Evolutionary conservation across 1,140 invertebrate genomes (phyloP).

Genomic region (Cydia fagiglandana): DNA sequence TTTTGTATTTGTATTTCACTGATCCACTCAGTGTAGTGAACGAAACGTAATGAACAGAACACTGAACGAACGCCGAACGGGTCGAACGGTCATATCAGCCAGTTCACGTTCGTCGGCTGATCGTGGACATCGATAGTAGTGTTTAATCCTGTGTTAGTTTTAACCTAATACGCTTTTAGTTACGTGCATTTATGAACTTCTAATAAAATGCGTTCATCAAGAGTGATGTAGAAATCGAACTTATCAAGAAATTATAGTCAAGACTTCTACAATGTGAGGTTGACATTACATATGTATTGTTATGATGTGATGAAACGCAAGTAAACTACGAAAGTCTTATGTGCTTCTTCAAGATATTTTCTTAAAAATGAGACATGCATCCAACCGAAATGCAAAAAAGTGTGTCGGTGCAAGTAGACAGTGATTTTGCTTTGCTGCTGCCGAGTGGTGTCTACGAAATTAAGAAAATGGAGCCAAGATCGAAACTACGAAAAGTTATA

Average conservation of each 20-base stretch:
- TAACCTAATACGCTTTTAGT: background rate
- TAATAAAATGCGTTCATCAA: conserved; percentile 12
- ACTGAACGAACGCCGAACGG: background rate
- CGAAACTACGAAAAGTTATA: conserved; percentile 86
- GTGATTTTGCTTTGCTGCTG: conserved; percentile 85
- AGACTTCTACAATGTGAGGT: conserved; percentile 4
- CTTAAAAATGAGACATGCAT: conserved; percentile 79
- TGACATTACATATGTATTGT: conserved; percentile 17
- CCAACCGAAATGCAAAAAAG: conserved; percentile 84
- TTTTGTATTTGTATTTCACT: too few relatives aligned
- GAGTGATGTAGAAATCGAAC: conserved; percentile 9
- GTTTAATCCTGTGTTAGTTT: background rate
- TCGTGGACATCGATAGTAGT: conserved; percentile 6
- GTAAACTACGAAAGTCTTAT: conserved; percentile 35
- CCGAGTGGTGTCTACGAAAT: conserved; percentile 86
- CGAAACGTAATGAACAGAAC: conserved; percentile 6
- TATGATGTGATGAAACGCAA: conserved; percentile 28
- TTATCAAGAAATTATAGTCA: background rate
- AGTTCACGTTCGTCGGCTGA: conserved; percentile 19
- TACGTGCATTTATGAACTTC: conserved; percentile 3
- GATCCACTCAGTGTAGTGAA: background rate
- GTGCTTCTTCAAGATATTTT: conserved; percentile 61
- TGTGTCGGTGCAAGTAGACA: conserved; percentile 88
- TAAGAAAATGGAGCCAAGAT: conserved; percentile 87
- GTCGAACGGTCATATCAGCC: background rate